Evolutionary conservation across 2,888 invertebrate species (phyloP).

Genomic region (Masnerella sp.): DNA sequence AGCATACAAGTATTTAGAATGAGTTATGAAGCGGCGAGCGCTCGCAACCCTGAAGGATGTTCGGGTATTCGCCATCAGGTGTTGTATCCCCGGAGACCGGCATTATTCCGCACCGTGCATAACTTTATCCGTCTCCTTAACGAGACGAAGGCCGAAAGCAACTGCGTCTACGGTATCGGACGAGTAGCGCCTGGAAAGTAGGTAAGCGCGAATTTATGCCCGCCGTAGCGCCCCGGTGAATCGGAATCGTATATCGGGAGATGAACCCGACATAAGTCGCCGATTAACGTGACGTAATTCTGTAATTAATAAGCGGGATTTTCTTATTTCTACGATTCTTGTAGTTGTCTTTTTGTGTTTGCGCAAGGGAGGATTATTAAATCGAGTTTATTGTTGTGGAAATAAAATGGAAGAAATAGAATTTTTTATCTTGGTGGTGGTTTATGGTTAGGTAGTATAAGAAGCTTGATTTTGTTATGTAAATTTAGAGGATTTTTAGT

Average conservation of each 20-base stretch:
- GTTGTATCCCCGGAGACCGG: constrained; percentile 66
- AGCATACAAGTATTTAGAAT: constrained; percentile 75
- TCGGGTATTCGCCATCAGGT: constrained; percentile 66
- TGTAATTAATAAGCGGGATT: no score
- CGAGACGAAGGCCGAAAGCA: constrained; percentile 27
- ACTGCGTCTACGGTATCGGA: constrained; percentile 34
- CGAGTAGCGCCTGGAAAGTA: constrained; percentile 47
- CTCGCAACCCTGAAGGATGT: constrained; percentile 45
- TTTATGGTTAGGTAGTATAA: no score
- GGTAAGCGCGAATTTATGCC: constrained; percentile 69
- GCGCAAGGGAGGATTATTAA: no score
- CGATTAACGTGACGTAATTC: no score
- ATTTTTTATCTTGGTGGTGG: no score
- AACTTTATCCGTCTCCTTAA: constrained; percentile 47
- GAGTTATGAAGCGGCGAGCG: constrained; percentile 69
- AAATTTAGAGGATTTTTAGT: no score
- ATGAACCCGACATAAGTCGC: no score
- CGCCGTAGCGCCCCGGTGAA: constrained; percentile 64
- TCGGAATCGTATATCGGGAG: constrained; percentile 37
- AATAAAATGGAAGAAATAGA: no score
- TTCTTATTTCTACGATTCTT: no score
- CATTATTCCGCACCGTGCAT: constrained; percentile 66
- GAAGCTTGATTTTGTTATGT: no score
- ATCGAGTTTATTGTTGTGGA: no score
- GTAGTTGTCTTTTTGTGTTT: no score